phyloP scores from a whole-genome alignment of 2,797 vertebrate genomes.

The Pseudopleuronectes americanus region DNA sequence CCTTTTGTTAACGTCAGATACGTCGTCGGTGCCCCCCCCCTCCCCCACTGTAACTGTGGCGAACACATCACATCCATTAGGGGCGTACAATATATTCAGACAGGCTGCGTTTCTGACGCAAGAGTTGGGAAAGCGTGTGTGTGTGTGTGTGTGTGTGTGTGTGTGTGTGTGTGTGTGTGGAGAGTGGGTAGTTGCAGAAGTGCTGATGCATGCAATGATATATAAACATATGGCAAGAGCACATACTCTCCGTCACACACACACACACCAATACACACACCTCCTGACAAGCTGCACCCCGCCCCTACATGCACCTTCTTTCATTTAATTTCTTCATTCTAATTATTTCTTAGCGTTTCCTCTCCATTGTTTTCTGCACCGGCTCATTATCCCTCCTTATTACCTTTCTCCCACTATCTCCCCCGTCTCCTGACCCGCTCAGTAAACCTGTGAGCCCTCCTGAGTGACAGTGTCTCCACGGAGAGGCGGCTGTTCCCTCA shows the following conservation, averaged over 20 bases:
- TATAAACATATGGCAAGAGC: slow-evolving; percentile 62
- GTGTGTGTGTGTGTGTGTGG: background rate
- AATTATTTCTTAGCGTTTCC: slow-evolving; percentile 39
- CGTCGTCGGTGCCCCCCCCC: slow-evolving; percentile 29
- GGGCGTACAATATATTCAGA: slow-evolving; percentile 29
- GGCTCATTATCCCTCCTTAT: slow-evolving; percentile 62
- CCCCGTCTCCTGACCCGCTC: slow-evolving; percentile 64
- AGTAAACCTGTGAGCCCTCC: slow-evolving; percentile 62
- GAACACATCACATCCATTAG: slow-evolving; percentile 45
- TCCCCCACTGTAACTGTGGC: slow-evolving; percentile 39
- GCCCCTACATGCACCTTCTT: slow-evolving; percentile 15
- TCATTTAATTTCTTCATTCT: slow-evolving; percentile 46
- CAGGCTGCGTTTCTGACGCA: slow-evolving; percentile 33
- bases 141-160: background rate
- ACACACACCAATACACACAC: background rate
- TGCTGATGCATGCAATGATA: slow-evolving; percentile 68
- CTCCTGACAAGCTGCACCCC: slow-evolving; percentile 27
- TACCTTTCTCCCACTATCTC: slow-evolving; percentile 43
- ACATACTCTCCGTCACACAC: slow-evolving; percentile 11
- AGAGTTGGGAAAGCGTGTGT: slow-evolving; percentile 35
- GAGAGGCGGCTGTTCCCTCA: slow-evolving; percentile 53
- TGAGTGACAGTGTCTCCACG: slow-evolving; percentile 54
- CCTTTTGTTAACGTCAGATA: slow-evolving; percentile 57
- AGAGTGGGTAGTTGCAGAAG: slow-evolving; percentile 40
- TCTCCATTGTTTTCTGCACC: slow-evolving; percentile 41